Evolutionary conservation across 2,113 vertebrate species (phyloP).

Genomic region (Caranx ignobilis): DNA sequence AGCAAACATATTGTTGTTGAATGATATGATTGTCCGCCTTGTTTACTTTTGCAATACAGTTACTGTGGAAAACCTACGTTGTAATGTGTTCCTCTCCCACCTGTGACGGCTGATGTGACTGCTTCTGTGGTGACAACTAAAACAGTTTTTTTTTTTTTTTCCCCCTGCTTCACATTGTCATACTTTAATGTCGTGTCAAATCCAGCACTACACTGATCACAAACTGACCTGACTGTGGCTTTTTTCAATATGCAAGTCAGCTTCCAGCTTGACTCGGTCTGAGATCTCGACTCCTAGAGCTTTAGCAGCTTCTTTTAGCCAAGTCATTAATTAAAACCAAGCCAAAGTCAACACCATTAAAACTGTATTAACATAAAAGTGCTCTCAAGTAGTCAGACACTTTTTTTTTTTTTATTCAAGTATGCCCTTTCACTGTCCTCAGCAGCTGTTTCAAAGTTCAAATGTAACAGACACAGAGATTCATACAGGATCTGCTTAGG

Average conservation of each 20-base stretch:
- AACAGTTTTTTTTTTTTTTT: conserved; percentile 9
- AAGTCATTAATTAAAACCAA: conserved; percentile 59
- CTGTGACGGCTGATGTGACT: conserved; percentile 35
- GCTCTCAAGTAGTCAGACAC: conserved; percentile 12
- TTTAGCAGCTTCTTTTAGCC: conserved; percentile 41
- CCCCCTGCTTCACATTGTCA: conserved; percentile 44
- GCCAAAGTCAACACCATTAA: conserved; percentile 80
- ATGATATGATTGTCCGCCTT: conserved; percentile 78
- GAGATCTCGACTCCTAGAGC: conserved; percentile 10
- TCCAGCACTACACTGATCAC: conserved; percentile 27
- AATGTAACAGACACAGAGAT: neutral
- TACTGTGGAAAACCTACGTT: conserved; percentile 74
- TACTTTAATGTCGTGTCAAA: conserved; percentile 30
- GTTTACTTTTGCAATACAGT: conserved; percentile 82
- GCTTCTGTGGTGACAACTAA: conserved; percentile 59
- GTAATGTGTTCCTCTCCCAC: conserved; percentile 67
- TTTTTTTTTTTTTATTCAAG: conserved; percentile 36
- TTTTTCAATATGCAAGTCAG: neutral
- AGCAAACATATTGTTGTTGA: conserved; percentile 77
- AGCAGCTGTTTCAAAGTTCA: conserved; percentile 22
- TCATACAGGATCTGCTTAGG: neutral
- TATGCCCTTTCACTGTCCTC: neutral
- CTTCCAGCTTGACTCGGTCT: neutral
- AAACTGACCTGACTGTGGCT: neutral
- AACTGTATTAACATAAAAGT: conserved; percentile 54